Evolutionary conservation across 1,140 invertebrate genomes (phyloP).

Genomic region (Hetaerina americana): DNA sequence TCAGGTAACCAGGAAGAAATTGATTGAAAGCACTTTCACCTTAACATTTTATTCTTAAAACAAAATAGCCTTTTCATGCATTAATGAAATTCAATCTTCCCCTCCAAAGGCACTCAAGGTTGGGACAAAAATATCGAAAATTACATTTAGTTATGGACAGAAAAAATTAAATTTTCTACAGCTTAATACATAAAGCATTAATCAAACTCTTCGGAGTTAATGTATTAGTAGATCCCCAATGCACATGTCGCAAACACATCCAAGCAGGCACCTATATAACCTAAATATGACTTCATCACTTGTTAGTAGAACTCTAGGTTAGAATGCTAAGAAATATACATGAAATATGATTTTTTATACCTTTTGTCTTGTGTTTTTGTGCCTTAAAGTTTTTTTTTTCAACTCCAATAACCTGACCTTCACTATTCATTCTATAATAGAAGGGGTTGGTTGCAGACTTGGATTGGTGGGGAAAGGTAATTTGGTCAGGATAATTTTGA

Average conservation of each 20-base stretch:
- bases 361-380: constrained; percentile 6
- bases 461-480: not conserved
- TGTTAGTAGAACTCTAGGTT: not conserved
- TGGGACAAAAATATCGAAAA: not conserved
- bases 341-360: constrained; percentile 5
- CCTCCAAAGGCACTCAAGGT: not conserved
- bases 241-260: not conserved
- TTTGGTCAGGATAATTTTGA: not conserved
- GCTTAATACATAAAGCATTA: not conserved
- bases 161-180: not conserved
- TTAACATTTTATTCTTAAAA: too few species aligned
- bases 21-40: not conserved
- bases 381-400: constrained; percentile 6
- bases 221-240: not conserved
- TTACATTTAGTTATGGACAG: not conserved
- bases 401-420: constrained; percentile 6
- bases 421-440: constrained; percentile 8
- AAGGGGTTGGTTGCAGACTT: constrained; percentile 1
- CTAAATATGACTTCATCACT: not conserved
- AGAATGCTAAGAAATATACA: constrained; percentile 1
- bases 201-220: not conserved
- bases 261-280: not conserved
- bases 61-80: not conserved
- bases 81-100: not conserved
- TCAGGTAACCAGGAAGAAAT: not conserved